Conservation (phyloP, 1,140 invertebrate species). For the Thrips palmi region DNA sequence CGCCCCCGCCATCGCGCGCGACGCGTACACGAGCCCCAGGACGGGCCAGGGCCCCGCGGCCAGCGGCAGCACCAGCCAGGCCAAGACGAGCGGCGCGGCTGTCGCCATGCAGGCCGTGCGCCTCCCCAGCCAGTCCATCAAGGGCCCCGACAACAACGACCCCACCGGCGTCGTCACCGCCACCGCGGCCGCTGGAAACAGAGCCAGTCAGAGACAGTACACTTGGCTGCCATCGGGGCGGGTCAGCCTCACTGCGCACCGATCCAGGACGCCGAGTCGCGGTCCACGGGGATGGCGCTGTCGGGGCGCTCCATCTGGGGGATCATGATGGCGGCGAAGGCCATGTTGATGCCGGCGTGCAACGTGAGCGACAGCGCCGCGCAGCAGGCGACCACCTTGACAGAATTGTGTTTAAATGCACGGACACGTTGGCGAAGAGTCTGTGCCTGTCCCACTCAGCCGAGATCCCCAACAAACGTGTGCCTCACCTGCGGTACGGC, state of each 20-base stretch:
- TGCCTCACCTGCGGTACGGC: too few relatives aligned
- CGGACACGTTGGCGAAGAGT: too few relatives aligned
- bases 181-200: slow-evolving; percentile 33
- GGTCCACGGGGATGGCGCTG: slow-evolving; percentile 9
- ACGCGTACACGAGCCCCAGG: slow-evolving; percentile 19
- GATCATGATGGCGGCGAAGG: slow-evolving; percentile 16
- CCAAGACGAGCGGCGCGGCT: slow-evolving; percentile 32
- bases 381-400: too few relatives aligned
- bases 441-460: too few relatives aligned
- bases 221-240: too few relatives aligned
- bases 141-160: slow-evolving; percentile 28
- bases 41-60: slow-evolving; percentile 37
- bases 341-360: slow-evolving; percentile 17
- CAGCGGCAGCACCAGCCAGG: too few relatives aligned
- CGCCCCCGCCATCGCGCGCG: slow-evolving; percentile 9
- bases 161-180: slow-evolving; percentile 32
- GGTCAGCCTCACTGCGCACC: too few relatives aligned
- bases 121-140: slow-evolving; percentile 45
- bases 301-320: slow-evolving; percentile 13
- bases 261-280: slow-evolving; percentile 16
- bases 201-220: too few relatives aligned
- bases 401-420: too few relatives aligned
- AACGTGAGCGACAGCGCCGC: slow-evolving; percentile 12
- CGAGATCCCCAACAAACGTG: too few relatives aligned
- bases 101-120: slow-evolving; percentile 32